Conservation (phyloP, 2,888 invertebrate species). For the Drosophila lutescens region DNA sequence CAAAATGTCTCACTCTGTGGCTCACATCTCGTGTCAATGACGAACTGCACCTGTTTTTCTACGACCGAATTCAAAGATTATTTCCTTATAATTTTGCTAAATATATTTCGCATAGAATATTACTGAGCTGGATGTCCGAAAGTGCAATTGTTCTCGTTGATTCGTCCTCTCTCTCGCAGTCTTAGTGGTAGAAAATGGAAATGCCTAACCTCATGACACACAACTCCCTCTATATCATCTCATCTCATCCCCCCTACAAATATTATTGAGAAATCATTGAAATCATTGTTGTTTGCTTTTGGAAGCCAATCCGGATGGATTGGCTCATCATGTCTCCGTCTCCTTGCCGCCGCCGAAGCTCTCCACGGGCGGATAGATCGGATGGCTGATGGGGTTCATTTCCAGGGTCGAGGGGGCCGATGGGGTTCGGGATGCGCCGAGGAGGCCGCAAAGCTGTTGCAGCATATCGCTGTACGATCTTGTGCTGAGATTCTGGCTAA, state of each 20-base stretch:
- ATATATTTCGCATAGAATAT: slow-evolving; percentile 48
- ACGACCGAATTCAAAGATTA: slow-evolving; percentile 29
- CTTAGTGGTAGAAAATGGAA: slow-evolving; percentile 59
- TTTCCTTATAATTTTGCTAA: slow-evolving; percentile 69
- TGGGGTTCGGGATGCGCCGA: slow-evolving; percentile 89
- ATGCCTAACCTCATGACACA: slow-evolving; percentile 48
- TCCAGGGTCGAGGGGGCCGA: slow-evolving; percentile 94
- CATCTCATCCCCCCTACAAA: slow-evolving; percentile 57
- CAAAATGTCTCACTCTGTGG: slow-evolving; percentile 44
- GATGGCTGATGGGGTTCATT: slow-evolving; percentile 93
- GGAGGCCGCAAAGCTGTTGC: slow-evolving; percentile 87
- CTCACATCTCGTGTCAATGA: slow-evolving; percentile 25
- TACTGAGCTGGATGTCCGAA: slow-evolving; percentile 44
- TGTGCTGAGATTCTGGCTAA: slow-evolving; percentile 94
- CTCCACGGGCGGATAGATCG: slow-evolving; percentile 89
- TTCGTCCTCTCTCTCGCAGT: slow-evolving; percentile 55
- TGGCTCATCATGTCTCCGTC: slow-evolving; percentile 89
- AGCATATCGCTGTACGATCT: slow-evolving; percentile 92
- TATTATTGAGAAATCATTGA: slow-evolving; percentile 81
- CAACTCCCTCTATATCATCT: slow-evolving; percentile 39
- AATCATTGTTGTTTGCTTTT: slow-evolving; percentile 51
- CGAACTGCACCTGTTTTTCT: slow-evolving; percentile 41
- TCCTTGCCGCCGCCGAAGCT: slow-evolving; percentile 91
- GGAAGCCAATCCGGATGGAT: slow-evolving; percentile 28
- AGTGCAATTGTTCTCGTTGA: slow-evolving; percentile 24